Evolutionary conservation across 2,888 invertebrate genomes (phyloP), one percentile per base, ranked within the genome.

Genomic region (Odontothrips loti): DNA sequence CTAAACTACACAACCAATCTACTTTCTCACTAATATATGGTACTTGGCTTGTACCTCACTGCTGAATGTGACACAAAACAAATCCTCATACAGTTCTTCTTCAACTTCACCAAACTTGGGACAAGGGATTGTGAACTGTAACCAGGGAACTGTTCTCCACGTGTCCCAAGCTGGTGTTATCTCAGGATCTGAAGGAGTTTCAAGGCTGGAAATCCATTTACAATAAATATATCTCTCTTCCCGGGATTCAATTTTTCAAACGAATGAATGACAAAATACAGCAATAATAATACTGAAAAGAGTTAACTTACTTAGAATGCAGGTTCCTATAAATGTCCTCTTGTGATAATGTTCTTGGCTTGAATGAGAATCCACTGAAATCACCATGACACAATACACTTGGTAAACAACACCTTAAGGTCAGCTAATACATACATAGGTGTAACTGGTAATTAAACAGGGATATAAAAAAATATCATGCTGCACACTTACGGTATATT

Each of bases 21-120:
- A 75, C 23, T 27, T 75, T 75, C 68, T 27, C 17, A 63, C 68
- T 83, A 82, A 83, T 81, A 84, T 82, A 83, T 48, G 80, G 81
- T 82, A 82, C 80, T 83, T 47, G 82, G 82, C 82, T 79, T 51
- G 83, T 87, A 93, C 93, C 93, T 93, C 93, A 84, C 92, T 91
- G 84, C 93, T 90, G 88, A 95, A 93, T 86, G 94, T 94, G 86
- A 95, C 94, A 88, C 94, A 95, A 90, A 95, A 95, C 85, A 96
- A 91, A 88, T 95, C 95, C 88, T 95, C 95, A 88, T 96, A 96
- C 86, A 95, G 93, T 88, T 94, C 94, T 87, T 95, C 94, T 85
- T 94, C 94, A 84, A 85, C 85, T 82, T 85, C 85, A 78, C 91
- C 91, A 80, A 89, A 89, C 85, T 88, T 90, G 83, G 92, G 91